These are phyloP conservation scores for Chiloscyllium punctatum DNA, from an alignment of 2,797 vertebrate genomes.

Conservation along the genomic window DNA sequence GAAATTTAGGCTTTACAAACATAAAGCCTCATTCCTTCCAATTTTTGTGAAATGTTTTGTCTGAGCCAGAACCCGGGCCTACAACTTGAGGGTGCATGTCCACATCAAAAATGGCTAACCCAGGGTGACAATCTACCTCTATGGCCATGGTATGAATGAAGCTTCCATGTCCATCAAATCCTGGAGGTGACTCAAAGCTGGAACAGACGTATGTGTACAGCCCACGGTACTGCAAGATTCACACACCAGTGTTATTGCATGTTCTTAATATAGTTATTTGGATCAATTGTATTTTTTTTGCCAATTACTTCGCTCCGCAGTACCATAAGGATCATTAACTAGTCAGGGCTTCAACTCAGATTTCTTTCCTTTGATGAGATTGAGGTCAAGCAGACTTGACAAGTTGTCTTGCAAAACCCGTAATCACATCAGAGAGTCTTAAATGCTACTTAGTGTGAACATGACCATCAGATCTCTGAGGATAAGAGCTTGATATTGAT, in stretches of 20 bases:
- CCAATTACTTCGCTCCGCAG: not conserved
- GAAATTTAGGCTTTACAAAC: too few relatives aligned
- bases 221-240: too few relatives aligned
- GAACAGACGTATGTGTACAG: not conserved
- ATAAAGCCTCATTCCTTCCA: too few relatives aligned
- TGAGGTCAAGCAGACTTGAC: conserved; percentile 65
- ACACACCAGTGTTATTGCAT: not conserved
- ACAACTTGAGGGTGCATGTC: not conserved
- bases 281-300: not conserved
- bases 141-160: not conserved
- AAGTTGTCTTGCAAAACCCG: conserved; percentile 58
- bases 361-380: conserved; percentile 58
- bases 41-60: too few relatives aligned
- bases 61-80: too few relatives aligned
- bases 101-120: not conserved
- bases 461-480: conserved; percentile 42
- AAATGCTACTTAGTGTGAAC: conserved; percentile 30
- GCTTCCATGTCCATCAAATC: not conserved
- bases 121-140: too few relatives aligned
- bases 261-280: not conserved
- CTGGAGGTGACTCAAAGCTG: not conserved
- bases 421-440: conserved; percentile 48
- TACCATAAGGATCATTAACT: conserved; percentile 40
- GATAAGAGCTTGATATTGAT: conserved; percentile 5
- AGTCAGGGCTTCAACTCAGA: conserved; percentile 56